Conservation (phyloP, 2,113 vertebrate species). For the Ceuthmochares aereus region DNA sequence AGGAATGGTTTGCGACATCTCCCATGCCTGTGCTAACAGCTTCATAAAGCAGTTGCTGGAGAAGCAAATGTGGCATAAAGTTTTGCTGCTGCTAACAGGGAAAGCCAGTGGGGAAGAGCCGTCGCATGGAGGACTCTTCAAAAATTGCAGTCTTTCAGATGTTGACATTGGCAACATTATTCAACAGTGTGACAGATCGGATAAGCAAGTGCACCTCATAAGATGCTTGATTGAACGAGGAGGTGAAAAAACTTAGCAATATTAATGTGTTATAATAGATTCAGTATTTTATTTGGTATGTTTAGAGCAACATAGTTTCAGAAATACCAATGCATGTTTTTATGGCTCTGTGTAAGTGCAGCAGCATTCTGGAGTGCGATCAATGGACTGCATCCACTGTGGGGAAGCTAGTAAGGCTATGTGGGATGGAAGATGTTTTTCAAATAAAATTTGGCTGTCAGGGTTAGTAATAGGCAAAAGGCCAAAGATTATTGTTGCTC, state of each 20-base stretch:
- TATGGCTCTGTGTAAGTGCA: neutral
- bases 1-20: conserved; percentile 70
- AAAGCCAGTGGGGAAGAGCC: conserved; percentile 52
- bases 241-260: conserved; percentile 65
- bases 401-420: neutral
- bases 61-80: conserved; percentile 74
- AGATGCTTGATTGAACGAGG: conserved; percentile 73
- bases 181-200: conserved; percentile 30
- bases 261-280: neutral
- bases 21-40: conserved; percentile 56
- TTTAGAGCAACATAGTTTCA: neutral
- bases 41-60: conserved; percentile 76
- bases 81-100: conserved; percentile 77
- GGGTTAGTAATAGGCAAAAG: neutral
- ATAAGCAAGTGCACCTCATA: conserved; percentile 62
- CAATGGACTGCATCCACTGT: neutral
- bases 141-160: conserved; percentile 65
- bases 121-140: conserved; percentile 35
- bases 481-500: neutral
- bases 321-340: neutral
- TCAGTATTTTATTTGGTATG: neutral
- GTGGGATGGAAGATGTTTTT: neutral
- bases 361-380: neutral
- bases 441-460: neutral
- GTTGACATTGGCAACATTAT: conserved; percentile 73